A percentile compares a stretch with the other conserved stretches of the same genome.
Evolutionary conservation across 2,113 vertebrate genomes (phyloP).

Genomic region (Thomomys bottae): DNA sequence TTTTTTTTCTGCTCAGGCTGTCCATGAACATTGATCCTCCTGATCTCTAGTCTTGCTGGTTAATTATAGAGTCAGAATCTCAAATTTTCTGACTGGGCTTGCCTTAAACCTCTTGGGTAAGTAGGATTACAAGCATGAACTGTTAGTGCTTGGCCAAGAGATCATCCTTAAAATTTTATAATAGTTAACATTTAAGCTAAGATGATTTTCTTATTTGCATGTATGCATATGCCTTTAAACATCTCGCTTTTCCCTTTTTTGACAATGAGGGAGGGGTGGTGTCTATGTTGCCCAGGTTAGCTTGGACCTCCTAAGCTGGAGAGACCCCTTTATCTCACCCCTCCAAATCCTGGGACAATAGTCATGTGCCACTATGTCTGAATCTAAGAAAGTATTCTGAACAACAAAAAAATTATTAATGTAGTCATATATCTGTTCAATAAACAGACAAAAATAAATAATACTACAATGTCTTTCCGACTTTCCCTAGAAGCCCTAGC

Average conservation of each 20-base stretch:
- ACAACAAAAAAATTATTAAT: conserved; percentile 43
- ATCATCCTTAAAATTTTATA: too few relatives aligned
- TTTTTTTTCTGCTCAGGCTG: too few relatives aligned
- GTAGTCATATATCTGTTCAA: conserved; percentile 5
- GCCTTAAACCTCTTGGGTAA: too few relatives aligned
- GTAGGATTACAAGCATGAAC: too few relatives aligned
- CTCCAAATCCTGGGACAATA: not conserved
- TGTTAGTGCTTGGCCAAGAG: too few relatives aligned
- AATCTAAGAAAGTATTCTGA: not conserved
- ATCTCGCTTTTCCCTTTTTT: not conserved
- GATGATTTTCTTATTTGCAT: too few relatives aligned
- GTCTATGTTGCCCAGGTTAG: not conserved
- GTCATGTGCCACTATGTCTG: too few relatives aligned
- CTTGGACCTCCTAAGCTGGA: not conserved
- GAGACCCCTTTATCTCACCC: not conserved
- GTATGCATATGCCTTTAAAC: too few relatives aligned
- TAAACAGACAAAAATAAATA: conserved; percentile 22
- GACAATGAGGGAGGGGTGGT: not conserved
- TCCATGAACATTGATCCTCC: too few relatives aligned
- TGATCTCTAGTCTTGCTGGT: too few relatives aligned
- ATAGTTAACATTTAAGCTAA: not conserved
- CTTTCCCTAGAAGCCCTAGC: not conserved
- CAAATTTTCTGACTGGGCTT: too few relatives aligned
- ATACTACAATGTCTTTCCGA: not conserved
- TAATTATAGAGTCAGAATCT: too few relatives aligned